Conservation (phyloP, 2,113 vertebrate genomes). For the Psephotus haematonotus region DNA sequence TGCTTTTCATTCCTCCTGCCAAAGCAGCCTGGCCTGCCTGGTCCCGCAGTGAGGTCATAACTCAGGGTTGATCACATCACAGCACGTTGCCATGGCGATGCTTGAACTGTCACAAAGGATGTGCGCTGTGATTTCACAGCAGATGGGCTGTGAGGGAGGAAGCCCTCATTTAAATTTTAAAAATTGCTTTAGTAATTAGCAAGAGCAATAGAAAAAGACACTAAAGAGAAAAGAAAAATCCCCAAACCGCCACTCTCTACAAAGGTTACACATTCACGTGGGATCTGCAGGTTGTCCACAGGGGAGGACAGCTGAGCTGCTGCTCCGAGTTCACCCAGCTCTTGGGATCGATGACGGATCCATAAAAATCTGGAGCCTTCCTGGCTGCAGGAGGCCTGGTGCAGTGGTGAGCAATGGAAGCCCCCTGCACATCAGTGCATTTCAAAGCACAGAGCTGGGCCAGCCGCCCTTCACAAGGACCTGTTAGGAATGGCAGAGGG, state of each 20-base stretch:
- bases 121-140: conserved; percentile 65
- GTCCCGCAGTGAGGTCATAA: conserved; percentile 61
- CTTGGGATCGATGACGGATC: neutral
- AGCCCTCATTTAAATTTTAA: conserved; percentile 69
- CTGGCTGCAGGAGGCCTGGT: neutral
- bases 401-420: neutral
- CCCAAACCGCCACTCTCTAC: neutral
- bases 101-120: conserved; percentile 63
- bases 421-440: neutral
- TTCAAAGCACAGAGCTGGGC: neutral
- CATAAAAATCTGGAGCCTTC: neutral
- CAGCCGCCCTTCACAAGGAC: neutral
- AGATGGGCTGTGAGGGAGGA: conserved; percentile 71
- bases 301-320: neutral
- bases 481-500: neutral
- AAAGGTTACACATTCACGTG: neutral
- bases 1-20: conserved; percentile 31
- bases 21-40: neutral
- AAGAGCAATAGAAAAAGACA: conserved; percentile 47
- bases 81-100: conserved; percentile 49
- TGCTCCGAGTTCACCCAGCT: neutral
- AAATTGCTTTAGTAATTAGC: conserved; percentile 69
- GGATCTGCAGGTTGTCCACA: neutral
- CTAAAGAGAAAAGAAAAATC: conserved; percentile 40
- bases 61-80: conserved; percentile 65